phyloP scores from a whole-genome alignment of 2,888 invertebrate genomes.

The Amitus sp. region DNA sequence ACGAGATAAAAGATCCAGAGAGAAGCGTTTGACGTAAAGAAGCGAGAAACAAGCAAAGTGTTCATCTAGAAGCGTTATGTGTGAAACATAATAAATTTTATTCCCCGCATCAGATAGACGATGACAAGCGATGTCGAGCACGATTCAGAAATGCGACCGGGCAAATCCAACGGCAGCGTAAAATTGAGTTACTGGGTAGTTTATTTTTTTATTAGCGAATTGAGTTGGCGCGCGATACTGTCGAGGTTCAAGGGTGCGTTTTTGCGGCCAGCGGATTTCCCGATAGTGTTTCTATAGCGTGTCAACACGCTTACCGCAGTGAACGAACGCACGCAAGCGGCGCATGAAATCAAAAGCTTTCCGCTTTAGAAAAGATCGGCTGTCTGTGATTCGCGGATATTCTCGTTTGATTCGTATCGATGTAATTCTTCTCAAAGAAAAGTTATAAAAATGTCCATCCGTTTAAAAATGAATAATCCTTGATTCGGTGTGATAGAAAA shows the following conservation, averaged over 20 bases:
- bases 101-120: slow-evolving; percentile 13
- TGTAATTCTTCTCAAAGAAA: neutral
- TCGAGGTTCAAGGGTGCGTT: slow-evolving; percentile 52
- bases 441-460: no score
- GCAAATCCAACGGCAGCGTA: slow-evolving; percentile 49
- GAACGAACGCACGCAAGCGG: slow-evolving; percentile 38
- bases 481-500: no score
- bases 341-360: slow-evolving; percentile 28
- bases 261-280: slow-evolving; percentile 62
- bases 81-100: slow-evolving; percentile 14
- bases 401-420: slow-evolving; percentile 13
- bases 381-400: slow-evolving; percentile 21
- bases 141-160: slow-evolving; percentile 10
- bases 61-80: slow-evolving; percentile 3
- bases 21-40: neutral
- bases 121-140: slow-evolving; percentile 11
- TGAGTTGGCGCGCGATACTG: slow-evolving; percentile 44
- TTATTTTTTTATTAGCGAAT: slow-evolving; percentile 58
- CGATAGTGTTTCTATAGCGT: slow-evolving; percentile 64
- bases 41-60: neutral
- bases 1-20: neutral
- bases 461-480: no score
- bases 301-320: slow-evolving; percentile 61
- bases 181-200: slow-evolving; percentile 61
- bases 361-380: slow-evolving; percentile 20